These are phyloP conservation scores for Leuciscus idus DNA, from an alignment of 2,113 vertebrate genomes.

Conservation along the genomic window DNA sequence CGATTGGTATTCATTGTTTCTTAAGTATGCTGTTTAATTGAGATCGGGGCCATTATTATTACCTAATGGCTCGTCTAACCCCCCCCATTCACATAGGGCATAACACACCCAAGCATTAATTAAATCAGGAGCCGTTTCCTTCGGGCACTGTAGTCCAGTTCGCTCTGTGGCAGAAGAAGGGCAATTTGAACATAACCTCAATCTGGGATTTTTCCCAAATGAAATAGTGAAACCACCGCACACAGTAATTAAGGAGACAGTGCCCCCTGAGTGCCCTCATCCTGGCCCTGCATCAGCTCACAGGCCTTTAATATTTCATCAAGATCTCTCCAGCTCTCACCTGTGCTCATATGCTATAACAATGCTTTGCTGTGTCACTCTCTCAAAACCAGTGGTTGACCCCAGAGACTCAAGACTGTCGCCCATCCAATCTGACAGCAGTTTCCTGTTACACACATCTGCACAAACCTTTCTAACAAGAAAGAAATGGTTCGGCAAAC, in stretches of 20 bases:
- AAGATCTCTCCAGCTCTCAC: conserved; percentile 46
- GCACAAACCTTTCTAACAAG: neutral
- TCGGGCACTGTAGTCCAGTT: conserved; percentile 40
- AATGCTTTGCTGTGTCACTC: conserved; percentile 39
- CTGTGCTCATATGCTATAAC: conserved; percentile 42
- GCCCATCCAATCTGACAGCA: conserved; percentile 19
- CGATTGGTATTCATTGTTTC: conserved; percentile 12
- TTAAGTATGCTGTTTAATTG: conserved; percentile 13
- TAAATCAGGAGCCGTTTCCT: conserved; percentile 37
- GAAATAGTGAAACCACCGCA: conserved; percentile 25
- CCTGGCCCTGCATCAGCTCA: conserved; percentile 28
- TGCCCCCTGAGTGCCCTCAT: conserved; percentile 44
- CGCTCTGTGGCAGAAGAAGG: conserved; percentile 7
- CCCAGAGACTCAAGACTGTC: conserved; percentile 38
- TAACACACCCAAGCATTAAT: conserved; percentile 47
- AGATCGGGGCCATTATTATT: conserved; percentile 29
- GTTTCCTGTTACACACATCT: conserved; percentile 27
- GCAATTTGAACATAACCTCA: conserved; percentile 55
- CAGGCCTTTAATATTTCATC: conserved; percentile 56
- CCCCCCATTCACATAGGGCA: conserved; percentile 6
- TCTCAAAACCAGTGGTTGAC: conserved; percentile 32
- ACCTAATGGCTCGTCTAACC: conserved; percentile 14
- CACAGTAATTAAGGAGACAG: conserved; percentile 54
- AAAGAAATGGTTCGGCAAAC: neutral
- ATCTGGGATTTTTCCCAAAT: conserved; percentile 45